These are phyloP conservation scores for Chrysolina oricalcia DNA, from an alignment of 2,888 invertebrate species.

Conservation along the genomic window DNA sequence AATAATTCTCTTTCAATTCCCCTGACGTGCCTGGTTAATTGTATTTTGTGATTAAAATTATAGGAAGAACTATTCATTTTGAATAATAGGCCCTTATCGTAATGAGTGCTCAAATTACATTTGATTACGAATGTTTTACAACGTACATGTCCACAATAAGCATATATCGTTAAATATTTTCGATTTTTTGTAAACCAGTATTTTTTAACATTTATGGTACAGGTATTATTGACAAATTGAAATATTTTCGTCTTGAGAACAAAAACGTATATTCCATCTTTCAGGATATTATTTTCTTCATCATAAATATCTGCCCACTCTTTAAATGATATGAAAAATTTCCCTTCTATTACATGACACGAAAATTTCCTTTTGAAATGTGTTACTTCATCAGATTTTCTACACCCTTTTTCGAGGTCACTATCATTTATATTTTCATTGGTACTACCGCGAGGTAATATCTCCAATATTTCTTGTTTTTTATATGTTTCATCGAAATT, in stretches of 20 bases:
- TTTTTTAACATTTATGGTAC: too few relatives aligned
- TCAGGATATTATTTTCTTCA: slow-evolving; percentile 1
- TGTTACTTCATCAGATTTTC: background rate
- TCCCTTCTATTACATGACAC: slow-evolving; percentile 3
- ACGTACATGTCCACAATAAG: slow-evolving; percentile 9
- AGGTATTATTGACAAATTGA: slow-evolving; percentile 6
- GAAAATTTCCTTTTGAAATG: background rate
- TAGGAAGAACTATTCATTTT: slow-evolving; percentile 12
- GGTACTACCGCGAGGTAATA: slow-evolving; percentile 8
- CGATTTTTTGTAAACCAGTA: background rate
- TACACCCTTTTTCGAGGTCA: background rate
- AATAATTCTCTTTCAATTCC: slow-evolving; percentile 15
- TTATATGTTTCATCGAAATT: slow-evolving; percentile 10
- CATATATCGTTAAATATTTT: slow-evolving; percentile 15
- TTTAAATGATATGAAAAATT: slow-evolving; percentile 12
- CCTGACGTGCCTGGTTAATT: slow-evolving; percentile 18
- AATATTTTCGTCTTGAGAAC: slow-evolving; percentile 6
- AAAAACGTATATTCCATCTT: slow-evolving; percentile 13
- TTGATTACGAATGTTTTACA: slow-evolving; percentile 17
- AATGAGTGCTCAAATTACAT: background rate
- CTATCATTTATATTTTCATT: background rate
- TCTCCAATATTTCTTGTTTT: slow-evolving; percentile 11
- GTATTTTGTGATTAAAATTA: background rate
- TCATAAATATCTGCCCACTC: slow-evolving; percentile 20
- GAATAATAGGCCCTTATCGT: slow-evolving; percentile 12